Evolutionary conservation across 1,140 invertebrate species (phyloP).

Genomic region (Monomorium pharaonis): DNA sequence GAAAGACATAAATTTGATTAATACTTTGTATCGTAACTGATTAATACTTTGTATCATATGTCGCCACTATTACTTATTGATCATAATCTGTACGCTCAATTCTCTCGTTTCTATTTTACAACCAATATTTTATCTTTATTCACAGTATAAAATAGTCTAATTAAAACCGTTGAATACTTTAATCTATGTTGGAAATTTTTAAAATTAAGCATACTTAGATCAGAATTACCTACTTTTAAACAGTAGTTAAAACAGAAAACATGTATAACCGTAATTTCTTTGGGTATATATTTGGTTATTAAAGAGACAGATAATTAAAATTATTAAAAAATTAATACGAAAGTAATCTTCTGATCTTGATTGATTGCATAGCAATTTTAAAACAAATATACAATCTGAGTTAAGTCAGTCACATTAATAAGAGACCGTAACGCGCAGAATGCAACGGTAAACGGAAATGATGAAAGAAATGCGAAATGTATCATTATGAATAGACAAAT

Average conservation of each 20-base stretch:
- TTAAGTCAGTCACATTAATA: too few species aligned
- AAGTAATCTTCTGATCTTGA: not conserved
- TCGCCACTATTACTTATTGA: not conserved
- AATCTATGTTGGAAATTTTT: not conserved
- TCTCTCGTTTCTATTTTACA: not conserved
- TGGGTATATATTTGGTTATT: not conserved
- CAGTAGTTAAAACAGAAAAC: not conserved
- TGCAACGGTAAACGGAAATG: not conserved
- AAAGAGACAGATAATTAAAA: not conserved
- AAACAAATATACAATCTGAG: not conserved
- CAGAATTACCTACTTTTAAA: not conserved
- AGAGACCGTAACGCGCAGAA: too few species aligned
- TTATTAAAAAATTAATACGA: too few species aligned
- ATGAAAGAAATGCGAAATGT: not conserved
- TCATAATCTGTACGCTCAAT: not conserved
- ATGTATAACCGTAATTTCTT: not conserved
- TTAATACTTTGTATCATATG: not conserved
- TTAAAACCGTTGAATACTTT: not conserved
- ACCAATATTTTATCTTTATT: not conserved
- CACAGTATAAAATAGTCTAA: not conserved
- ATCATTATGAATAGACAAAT: not conserved
- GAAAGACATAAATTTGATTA: not conserved
- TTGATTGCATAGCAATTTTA: not conserved
- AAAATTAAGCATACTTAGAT: not conserved
- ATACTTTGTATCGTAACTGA: not conserved